These are phyloP conservation scores for Apolygus lucorum DNA, from an alignment of 1,140 invertebrate species.

Conservation along the genomic window DNA sequence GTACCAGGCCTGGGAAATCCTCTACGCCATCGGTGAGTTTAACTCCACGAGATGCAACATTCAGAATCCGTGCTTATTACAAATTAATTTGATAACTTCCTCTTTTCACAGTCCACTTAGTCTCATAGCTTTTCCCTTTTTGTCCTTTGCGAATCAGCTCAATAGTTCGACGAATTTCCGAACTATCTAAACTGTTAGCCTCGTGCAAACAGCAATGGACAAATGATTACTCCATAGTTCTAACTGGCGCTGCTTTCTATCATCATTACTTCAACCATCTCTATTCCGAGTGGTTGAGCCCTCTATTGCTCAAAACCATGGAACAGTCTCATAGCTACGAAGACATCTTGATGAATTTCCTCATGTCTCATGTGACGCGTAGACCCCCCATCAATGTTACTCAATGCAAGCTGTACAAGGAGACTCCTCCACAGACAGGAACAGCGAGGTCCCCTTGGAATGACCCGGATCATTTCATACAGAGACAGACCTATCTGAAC, in stretches of 20 bases:
- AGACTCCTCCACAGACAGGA: conserved; percentile 46
- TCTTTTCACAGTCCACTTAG: too few species aligned
- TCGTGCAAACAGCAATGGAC: conserved; percentile 78
- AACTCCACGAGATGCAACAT: too few species aligned
- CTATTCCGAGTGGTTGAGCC: conserved; percentile 72
- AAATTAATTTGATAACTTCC: too few species aligned
- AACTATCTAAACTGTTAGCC: too few species aligned
- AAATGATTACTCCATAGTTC: conserved; percentile 91
- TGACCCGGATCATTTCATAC: conserved; percentile 86
- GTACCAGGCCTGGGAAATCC: too few species aligned
- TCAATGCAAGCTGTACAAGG: conserved; percentile 86
- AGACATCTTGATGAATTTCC: conserved; percentile 94
- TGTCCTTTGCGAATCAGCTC: too few species aligned
- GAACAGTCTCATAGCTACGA: conserved; percentile 89
- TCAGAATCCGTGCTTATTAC: too few species aligned
- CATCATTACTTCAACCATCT: conserved; percentile 89
- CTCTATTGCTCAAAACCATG: conserved; percentile 73
- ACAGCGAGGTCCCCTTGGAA: conserved; percentile 62
- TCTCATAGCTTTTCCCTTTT: too few species aligned
- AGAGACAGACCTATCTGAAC: conserved; percentile 85
- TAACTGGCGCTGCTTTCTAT: conserved; percentile 88
- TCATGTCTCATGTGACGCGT: conserved; percentile 85
- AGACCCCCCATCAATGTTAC: conserved; percentile 92
- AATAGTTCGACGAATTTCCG: too few species aligned
- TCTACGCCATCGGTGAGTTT: too few species aligned